phyloP scores from a whole-genome alignment of 1,140 invertebrate species.

The Anastatus disparis region DNA sequence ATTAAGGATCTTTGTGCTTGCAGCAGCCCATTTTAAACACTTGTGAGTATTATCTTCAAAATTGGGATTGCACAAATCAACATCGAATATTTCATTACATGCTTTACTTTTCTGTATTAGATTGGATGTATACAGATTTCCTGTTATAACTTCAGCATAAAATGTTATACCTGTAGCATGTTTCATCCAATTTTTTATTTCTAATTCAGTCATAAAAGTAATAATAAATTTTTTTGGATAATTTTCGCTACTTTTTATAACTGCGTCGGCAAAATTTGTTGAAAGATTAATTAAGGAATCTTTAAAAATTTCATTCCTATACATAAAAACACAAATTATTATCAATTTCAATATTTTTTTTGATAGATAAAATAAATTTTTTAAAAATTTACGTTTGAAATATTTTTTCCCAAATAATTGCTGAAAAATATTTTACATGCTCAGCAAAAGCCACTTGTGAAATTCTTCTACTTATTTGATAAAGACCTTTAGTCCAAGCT shows the following conservation, averaged over 20 bases:
- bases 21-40: conserved; percentile 59
- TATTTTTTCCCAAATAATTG: conserved; percentile 35
- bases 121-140: conserved; percentile 51
- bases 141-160: conserved; percentile 57
- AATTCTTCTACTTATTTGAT: conserved; percentile 30
- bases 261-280: conserved; percentile 60
- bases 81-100: conserved; percentile 39
- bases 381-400: conserved; percentile 20
- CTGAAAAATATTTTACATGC: conserved; percentile 36
- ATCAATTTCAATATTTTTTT: background rate
- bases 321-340: conserved; percentile 21
- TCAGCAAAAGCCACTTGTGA: conserved; percentile 4
- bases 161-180: conserved; percentile 51
- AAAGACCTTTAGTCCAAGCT: conserved; percentile 31
- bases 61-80: conserved; percentile 46
- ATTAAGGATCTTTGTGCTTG: conserved; percentile 55
- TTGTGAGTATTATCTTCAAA: conserved; percentile 50
- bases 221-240: conserved; percentile 46
- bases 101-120: conserved; percentile 46
- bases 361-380: background rate
- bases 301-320: conserved; percentile 52
- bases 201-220: conserved; percentile 50
- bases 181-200: conserved; percentile 54
- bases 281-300: conserved; percentile 60
- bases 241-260: conserved; percentile 49